Conservation (phyloP, 23 tunicate genomes). For the Oikopleura albicans region DNA sequence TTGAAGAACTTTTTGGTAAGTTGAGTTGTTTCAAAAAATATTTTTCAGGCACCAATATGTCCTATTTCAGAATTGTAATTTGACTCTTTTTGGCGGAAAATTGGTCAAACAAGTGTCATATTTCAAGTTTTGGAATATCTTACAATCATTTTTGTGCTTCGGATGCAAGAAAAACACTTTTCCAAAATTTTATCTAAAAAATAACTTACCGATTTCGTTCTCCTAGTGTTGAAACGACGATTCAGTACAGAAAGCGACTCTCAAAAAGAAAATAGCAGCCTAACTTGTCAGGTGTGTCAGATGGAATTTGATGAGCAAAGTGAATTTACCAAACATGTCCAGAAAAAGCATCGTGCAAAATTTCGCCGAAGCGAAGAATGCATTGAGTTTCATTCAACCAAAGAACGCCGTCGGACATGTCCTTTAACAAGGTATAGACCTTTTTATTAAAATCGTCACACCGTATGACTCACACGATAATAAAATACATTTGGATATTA, state of each 20-base stretch:
- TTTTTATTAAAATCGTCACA: too few species aligned
- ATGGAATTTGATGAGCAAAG: background rate
- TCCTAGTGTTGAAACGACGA: constrained; percentile 4
- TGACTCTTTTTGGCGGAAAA: too few species aligned
- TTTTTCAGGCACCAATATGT: too few species aligned
- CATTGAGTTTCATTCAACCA: background rate
- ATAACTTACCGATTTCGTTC: too few species aligned
- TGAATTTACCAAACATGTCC: background rate
- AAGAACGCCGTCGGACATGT: background rate
- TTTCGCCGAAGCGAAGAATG: background rate
- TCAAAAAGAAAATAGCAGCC: background rate
- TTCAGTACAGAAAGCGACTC: background rate
- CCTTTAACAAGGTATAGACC: background rate
- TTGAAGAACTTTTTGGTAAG: constrained; percentile 12
- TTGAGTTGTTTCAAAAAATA: background rate
- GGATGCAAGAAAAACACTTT: too few species aligned
- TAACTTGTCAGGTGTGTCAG: background rate
- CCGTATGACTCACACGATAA: too few species aligned
- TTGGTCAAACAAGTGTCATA: too few species aligned
- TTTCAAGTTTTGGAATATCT: too few species aligned
- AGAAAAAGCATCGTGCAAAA: constrained; percentile 2
- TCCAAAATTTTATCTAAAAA: too few species aligned
- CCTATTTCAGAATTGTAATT: too few species aligned
- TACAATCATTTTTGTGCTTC: too few species aligned
- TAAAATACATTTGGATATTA: too few species aligned